phyloP scores from a whole-genome alignment of 2,888 invertebrate genomes.

The Leucoptera coffeella region DNA sequence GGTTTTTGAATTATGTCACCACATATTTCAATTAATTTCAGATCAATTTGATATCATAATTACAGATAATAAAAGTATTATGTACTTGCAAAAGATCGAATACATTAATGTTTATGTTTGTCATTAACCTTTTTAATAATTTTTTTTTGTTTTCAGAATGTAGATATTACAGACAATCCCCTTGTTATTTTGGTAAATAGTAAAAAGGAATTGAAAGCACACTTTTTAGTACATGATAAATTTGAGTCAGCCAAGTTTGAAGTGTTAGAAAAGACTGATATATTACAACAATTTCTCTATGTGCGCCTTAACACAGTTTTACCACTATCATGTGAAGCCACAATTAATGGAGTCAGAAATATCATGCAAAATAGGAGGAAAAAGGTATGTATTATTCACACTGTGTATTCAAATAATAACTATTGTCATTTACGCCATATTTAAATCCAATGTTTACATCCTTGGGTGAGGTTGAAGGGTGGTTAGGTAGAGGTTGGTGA shows the following conservation, averaged over 20 bases:
- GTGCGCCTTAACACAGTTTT: conserved; percentile 61
- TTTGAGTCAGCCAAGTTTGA: conserved; percentile 61
- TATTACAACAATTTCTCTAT: conserved; percentile 65
- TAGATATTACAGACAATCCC: conserved; percentile 77
- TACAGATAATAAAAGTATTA: too few relatives aligned
- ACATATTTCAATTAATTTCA: too few relatives aligned
- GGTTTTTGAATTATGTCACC: too few relatives aligned
- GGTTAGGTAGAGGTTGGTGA: too few relatives aligned
- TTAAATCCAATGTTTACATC: too few relatives aligned
- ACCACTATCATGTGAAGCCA: conserved; percentile 58
- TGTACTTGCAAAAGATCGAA: too few relatives aligned
- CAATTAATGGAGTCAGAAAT: conserved; percentile 52
- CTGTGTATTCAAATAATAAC: background rate
- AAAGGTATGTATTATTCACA: conserved; percentile 28
- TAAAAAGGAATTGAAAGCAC: conserved; percentile 52
- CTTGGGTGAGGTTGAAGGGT: too few relatives aligned
- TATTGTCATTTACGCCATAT: too few relatives aligned
- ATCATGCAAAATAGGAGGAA: conserved; percentile 60
- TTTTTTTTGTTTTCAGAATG: conserved; percentile 36
- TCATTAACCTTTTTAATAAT: background rate
- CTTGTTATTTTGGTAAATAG: conserved; percentile 56
- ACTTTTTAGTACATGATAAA: conserved; percentile 66
- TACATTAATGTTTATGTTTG: too few relatives aligned
- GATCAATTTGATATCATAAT: too few relatives aligned
- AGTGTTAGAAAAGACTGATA: conserved; percentile 54